A percentile compares a stretch with the other conserved stretches of the same genome.
These are phyloP conservation scores for Sabatieria punctata DNA, from an alignment of 2,888 invertebrate species.

Conservation along the genomic window DNA sequence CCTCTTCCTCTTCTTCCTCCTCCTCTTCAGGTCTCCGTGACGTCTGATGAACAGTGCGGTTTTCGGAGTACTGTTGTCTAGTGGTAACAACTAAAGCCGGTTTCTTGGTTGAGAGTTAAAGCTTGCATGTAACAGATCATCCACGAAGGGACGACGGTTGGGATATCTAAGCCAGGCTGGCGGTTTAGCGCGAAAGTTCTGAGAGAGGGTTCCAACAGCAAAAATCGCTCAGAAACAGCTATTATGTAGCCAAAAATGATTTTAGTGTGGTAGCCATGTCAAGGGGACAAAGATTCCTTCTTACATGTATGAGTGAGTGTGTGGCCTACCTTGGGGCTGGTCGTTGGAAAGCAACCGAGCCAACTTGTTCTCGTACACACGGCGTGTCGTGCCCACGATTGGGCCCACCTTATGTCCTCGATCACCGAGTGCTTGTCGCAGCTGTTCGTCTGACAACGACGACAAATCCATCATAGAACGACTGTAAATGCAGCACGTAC, in stretches of 20 bases:
- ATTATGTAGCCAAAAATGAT: too few species aligned
- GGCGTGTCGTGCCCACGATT: constrained; percentile 2
- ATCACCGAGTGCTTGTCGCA: background rate
- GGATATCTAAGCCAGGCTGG: background rate
- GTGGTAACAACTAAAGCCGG: too few species aligned
- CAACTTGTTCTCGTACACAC: constrained; percentile 7
- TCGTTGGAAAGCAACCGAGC: background rate
- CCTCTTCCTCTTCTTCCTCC: background rate
- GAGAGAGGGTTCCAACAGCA: too few species aligned
- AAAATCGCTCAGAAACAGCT: too few species aligned
- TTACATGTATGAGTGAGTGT: too few species aligned
- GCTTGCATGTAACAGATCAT: background rate
- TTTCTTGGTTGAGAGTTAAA: too few species aligned
- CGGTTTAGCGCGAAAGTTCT: background rate
- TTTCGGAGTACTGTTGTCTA: background rate
- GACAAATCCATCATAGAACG: background rate
- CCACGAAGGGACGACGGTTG: background rate
- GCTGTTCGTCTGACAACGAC: background rate
- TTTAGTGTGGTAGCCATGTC: too few species aligned
- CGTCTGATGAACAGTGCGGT: background rate
- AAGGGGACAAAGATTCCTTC: too few species aligned
- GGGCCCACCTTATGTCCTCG: constrained; percentile 1
- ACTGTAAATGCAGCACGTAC: background rate
- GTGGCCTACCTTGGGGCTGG: too few species aligned
- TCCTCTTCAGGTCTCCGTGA: background rate